Base-by-base conservation (phyloP, 2,888 invertebrate genomes). In the Ennomos quercinarius region DNA sequence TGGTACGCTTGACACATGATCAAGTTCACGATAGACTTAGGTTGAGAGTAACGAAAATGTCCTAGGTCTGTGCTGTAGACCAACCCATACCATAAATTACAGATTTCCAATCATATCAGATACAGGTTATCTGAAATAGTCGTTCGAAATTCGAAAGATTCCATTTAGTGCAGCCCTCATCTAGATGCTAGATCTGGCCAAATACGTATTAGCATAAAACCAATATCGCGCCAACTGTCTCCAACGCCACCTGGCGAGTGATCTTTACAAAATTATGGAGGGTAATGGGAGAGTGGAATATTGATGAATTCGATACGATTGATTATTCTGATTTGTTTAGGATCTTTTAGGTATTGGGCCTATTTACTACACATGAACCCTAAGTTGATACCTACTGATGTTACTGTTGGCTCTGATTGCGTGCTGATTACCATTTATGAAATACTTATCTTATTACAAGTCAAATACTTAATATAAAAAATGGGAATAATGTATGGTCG, bases 171-270 rank as follows among this genome's bases (percentile, higher is more conserved):
- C 10, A 39, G 41, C 27, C 40, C 61, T 67, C 65, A 65, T 70
- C 64, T 62, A 59, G 61, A 59, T 40, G 50, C 64, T 61, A 54
- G 70, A 53, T 63, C 70, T 64, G 70, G 81, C 81, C 85, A 84
- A 84, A 85, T 82, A 82, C 67, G 67, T 61, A 89, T 91, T 91
- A 87, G 82, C 90, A 90, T 91, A 90, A 89, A 91, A 81, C 82
- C 86, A 89, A 91, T 90, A 91, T 86, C 80, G 76, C 60, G 55
- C 64, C 69, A 35, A 56, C 74, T 73, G 71, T 72, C 71, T 63
- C 63, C 51, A 57, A 52, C 54, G 68, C 59, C 74, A 86, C 84
- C 87, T 87, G 85, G 72, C 75, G 70, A 73, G 71, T 71, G 67
- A 71, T 78, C 77, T 80, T 76, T 76, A 75, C 75, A 77, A 76